These are phyloP conservation scores for Anguilla pacifica DNA, from an alignment of 2,797 vertebrate genomes.

Conservation along the genomic window DNA sequence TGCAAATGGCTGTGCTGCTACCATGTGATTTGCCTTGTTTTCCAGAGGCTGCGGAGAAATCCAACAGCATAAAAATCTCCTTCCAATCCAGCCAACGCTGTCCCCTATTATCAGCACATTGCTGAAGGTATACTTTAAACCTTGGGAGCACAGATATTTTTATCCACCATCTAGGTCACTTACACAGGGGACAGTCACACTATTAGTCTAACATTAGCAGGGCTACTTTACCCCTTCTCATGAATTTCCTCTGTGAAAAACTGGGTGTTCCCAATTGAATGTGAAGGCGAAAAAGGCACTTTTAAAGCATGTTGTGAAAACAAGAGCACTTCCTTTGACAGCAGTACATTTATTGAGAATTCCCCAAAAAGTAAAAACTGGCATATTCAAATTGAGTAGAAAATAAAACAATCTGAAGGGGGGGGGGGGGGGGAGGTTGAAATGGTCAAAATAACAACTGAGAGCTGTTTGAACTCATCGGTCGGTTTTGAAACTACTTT, in stretches of 20 bases:
- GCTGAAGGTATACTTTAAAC: constrained; percentile 29
- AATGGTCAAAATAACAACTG: constrained; percentile 39
- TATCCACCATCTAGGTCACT: constrained; percentile 45
- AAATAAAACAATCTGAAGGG: constrained; percentile 54
- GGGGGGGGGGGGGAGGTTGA: constrained; percentile 32
- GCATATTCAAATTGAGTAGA: constrained; percentile 64
- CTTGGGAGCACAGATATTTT: constrained; percentile 40
- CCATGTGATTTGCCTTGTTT: constrained; percentile 46
- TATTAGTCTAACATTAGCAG: constrained; percentile 5
- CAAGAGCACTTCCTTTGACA: constrained; percentile 49
- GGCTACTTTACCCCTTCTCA: constrained; percentile 8
- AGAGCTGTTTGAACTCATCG: constrained; percentile 26
- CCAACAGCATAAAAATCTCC: constrained; percentile 16
- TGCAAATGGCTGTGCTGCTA: constrained; percentile 28
- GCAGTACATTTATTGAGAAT: constrained; percentile 77
- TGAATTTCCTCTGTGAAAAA: constrained; percentile 11
- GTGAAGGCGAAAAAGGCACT: background rate
- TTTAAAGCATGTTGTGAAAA: background rate
- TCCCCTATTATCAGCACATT: background rate
- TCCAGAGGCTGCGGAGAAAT: constrained; percentile 7
- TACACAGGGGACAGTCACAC: constrained; percentile 31
- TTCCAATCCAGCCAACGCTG: background rate
- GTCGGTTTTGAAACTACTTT: constrained; percentile 43
- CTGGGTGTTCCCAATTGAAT: background rate
- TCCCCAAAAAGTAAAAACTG: constrained; percentile 62